These are phyloP conservation scores for Nymphalis io DNA, from an alignment of 1,140 invertebrate species.

Conservation along the genomic window DNA sequence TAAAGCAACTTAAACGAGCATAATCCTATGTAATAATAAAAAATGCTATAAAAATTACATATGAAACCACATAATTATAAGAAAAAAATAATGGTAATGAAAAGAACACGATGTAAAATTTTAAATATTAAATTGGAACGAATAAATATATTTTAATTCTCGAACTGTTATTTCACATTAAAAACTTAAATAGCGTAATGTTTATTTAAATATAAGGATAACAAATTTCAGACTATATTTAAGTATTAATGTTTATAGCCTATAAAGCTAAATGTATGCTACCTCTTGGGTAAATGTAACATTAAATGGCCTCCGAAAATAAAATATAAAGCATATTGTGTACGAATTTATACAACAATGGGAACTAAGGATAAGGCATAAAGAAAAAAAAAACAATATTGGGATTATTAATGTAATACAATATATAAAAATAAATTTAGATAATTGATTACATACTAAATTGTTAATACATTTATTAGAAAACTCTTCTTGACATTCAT, in stretches of 20 bases:
- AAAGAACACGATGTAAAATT: no score
- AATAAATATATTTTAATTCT: no score
- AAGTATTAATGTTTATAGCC: constrained; percentile 21
- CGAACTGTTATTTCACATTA: background rate
- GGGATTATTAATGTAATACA: no score
- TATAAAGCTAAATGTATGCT: constrained; percentile 15
- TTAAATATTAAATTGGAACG: no score
- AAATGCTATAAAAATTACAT: no score
- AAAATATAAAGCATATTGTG: constrained; percentile 10
- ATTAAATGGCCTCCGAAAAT: constrained; percentile 9
- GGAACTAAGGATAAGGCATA: background rate
- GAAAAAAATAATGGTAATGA: no score
- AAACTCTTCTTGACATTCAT: no score
- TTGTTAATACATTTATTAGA: no score
- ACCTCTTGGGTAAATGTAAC: constrained; percentile 15
- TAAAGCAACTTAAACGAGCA: background rate
- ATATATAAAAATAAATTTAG: no score
- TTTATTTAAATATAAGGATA: background rate
- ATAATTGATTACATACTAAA: no score
- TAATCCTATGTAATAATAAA: no score
- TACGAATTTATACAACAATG: background rate
- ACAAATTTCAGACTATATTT: background rate
- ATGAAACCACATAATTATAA: no score
- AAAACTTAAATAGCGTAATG: background rate
- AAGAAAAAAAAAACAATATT: background rate